phyloP scores from a whole-genome alignment of 2,113 vertebrate species.

The Nymphicus hollandicus region DNA sequence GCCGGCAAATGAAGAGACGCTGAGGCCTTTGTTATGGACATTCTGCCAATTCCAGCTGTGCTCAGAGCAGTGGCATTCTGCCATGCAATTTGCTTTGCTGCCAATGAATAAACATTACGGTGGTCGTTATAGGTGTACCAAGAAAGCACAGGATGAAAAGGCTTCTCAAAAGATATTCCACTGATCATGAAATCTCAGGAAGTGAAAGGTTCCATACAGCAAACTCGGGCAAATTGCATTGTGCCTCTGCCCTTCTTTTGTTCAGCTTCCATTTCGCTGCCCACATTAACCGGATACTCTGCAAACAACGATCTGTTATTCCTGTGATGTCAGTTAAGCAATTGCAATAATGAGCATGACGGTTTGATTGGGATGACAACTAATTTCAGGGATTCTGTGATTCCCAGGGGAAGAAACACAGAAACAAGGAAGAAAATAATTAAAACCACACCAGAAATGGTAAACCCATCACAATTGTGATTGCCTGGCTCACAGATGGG shows the following conservation, averaged over 20 bases:
- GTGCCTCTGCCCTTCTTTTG: neutral
- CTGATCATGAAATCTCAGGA: neutral
- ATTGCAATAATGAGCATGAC: neutral
- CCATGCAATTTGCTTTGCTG: constrained; percentile 21
- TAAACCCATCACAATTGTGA: neutral
- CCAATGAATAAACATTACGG: constrained; percentile 9
- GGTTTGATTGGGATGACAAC: neutral
- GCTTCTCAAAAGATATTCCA: neutral
- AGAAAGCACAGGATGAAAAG: neutral
- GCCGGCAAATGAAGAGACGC: neutral
- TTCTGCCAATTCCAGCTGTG: constrained; percentile 4
- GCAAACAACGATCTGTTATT: neutral
- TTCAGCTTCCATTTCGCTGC: neutral
- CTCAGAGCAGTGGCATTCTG: neutral
- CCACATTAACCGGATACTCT: neutral
- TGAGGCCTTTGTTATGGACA: neutral
- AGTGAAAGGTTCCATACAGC: neutral
- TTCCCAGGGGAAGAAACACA: neutral
- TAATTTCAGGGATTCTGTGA: neutral
- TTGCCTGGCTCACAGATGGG: neutral
- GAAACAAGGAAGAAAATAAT: neutral
- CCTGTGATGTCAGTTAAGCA: neutral
- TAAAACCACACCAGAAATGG: neutral
- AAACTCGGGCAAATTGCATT: neutral
- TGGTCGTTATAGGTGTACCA: neutral